These are phyloP conservation scores for Melanotaenia nigrans DNA, from an alignment of 2,797 vertebrate species.

Conservation along the genomic window DNA sequence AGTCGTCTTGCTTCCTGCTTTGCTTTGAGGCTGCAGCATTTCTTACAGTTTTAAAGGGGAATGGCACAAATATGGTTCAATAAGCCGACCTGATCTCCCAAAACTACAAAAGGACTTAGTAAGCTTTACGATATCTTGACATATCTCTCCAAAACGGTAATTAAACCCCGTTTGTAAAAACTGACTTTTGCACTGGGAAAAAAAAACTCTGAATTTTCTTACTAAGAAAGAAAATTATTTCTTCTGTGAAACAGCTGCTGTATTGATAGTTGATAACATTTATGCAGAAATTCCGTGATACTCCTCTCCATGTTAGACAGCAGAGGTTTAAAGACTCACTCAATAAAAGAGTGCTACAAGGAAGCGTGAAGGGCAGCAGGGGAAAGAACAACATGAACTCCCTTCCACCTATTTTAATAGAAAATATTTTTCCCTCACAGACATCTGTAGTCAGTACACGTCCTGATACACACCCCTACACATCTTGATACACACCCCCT, in stretches of 20 bases:
- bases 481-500: background rate
- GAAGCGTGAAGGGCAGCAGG: conserved; percentile 37
- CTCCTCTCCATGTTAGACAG: conserved; percentile 29
- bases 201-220: conserved; percentile 10
- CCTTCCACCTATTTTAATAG: conserved; percentile 66
- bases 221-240: conserved; percentile 30
- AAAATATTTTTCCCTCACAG: conserved; percentile 67
- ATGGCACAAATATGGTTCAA: conserved; percentile 30
- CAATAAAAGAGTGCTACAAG: conserved; percentile 47
- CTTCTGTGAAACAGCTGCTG: conserved; percentile 10
- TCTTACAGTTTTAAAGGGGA: conserved; percentile 60
- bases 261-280: conserved; percentile 2
- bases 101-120: conserved; percentile 38
- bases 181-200: conserved; percentile 31
- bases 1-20: conserved; percentile 32
- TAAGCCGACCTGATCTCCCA: conserved; percentile 30
- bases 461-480: conserved; percentile 22
- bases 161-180: background rate
- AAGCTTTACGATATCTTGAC: conserved; percentile 25
- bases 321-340: conserved; percentile 48
- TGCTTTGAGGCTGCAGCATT: conserved; percentile 46
- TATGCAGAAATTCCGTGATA: conserved; percentile 23
- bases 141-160: conserved; percentile 23
- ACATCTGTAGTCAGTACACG: conserved; percentile 51
- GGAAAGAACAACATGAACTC: conserved; percentile 34